A percentile compares a stretch with the other conserved stretches of the same genome.
Conservation (phyloP, 1,140 invertebrate genomes). For the Agraylea sexmaculata region DNA sequence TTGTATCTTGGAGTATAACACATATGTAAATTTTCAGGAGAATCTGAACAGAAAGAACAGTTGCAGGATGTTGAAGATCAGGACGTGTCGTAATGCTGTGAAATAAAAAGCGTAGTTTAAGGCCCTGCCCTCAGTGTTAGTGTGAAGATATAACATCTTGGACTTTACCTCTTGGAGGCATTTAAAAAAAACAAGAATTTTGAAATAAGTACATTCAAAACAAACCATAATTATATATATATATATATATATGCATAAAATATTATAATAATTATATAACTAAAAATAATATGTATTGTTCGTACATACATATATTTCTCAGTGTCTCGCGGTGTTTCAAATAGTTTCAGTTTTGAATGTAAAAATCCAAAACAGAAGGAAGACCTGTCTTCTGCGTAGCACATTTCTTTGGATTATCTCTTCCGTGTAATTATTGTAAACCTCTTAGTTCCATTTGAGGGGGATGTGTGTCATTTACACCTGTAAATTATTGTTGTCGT, state of each 20-base stretch:
- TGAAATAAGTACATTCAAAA: slow-evolving; percentile 16
- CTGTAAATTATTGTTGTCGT: too few relatives aligned
- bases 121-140: slow-evolving; percentile 22
- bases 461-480: too few relatives aligned
- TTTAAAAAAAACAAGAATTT: slow-evolving; percentile 13
- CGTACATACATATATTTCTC: too few relatives aligned
- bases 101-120: slow-evolving; percentile 21
- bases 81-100: slow-evolving; percentile 71
- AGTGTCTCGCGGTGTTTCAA: slow-evolving; percentile 15
- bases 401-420: too few relatives aligned
- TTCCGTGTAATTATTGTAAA: too few relatives aligned
- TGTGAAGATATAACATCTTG: slow-evolving; percentile 23
- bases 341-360: neutral
- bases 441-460: too few relatives aligned
- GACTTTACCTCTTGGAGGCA: slow-evolving; percentile 22
- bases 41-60: slow-evolving; percentile 76
- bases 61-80: slow-evolving; percentile 87
- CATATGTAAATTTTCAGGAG: slow-evolving; percentile 44
- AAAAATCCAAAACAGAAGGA: slow-evolving; percentile 1
- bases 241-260: slow-evolving; percentile 14
- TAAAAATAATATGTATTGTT: slow-evolving; percentile 18
- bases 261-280: slow-evolving; percentile 18
- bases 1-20: neutral
- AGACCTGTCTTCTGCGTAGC: too few relatives aligned
- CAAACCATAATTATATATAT: slow-evolving; percentile 20